Conservation (phyloP, 2,797 vertebrate species). For the Sternotherus odoratus region DNA sequence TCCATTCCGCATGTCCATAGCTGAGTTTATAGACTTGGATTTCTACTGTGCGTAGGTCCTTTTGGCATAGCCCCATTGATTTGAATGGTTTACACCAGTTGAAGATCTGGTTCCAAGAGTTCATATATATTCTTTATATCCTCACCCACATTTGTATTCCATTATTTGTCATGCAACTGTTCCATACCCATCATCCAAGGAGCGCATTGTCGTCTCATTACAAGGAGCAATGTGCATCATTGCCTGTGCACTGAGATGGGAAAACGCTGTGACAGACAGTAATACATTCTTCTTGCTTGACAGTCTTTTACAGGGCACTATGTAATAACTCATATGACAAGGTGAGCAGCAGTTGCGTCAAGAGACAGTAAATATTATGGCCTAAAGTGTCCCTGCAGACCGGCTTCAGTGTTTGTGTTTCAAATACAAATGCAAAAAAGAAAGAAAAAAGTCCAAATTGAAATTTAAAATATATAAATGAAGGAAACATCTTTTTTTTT, state of each 20-base stretch:
- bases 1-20: not conserved
- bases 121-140: not conserved
- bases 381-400: not conserved
- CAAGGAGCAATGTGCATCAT: accelerated
- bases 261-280: accelerated
- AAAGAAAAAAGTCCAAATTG: not conserved
- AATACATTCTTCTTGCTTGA: accelerated
- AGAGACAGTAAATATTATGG: accelerated
- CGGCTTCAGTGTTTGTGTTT: not conserved
- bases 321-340: not conserved
- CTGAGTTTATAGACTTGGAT: not conserved
- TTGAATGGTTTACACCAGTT: not conserved
- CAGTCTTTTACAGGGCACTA: accelerated
- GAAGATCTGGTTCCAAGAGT: not conserved
- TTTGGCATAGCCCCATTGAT: not conserved
- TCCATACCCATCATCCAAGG: not conserved
- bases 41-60: not conserved
- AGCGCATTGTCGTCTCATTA: accelerated
- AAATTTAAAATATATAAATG: not conserved
- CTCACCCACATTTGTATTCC: accelerated
- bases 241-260: not conserved
- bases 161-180: not conserved
- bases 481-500: not conserved
- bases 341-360: accelerated
- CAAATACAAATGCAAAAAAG: not conserved